Percentiles rank a stretch among this genome's conserved stretches.
These are phyloP conservation scores for Himalopsyche kuldschensis DNA, from an alignment of 2,888 invertebrate genomes.

Conservation along the genomic window DNA sequence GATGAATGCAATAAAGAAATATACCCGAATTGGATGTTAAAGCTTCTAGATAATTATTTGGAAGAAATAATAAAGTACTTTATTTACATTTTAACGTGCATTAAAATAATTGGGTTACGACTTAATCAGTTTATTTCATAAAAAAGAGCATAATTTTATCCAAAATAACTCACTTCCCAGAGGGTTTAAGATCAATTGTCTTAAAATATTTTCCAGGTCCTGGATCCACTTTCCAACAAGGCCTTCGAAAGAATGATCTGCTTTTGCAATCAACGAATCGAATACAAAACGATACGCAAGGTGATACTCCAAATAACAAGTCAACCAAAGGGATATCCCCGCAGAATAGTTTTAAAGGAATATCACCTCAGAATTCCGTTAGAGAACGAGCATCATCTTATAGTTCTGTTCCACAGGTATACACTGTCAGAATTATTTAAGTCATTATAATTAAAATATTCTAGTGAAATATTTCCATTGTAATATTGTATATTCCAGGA, in stretches of 20 bases:
- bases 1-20: no score
- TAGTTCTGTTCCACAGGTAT: slow-evolving; percentile 50
- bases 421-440: background rate
- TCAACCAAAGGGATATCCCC: slow-evolving; percentile 61
- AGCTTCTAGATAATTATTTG: no score
- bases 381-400: slow-evolving; percentile 54
- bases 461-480: background rate
- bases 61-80: no score
- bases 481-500: slow-evolving; percentile 45
- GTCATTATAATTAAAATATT: background rate
- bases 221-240: slow-evolving; percentile 37
- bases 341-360: slow-evolving; percentile 60
- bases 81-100: no score
- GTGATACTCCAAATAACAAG: slow-evolving; percentile 67
- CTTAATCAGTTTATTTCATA: no score
- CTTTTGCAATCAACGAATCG: slow-evolving; percentile 64
- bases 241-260: slow-evolving; percentile 61
- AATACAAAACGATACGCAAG: slow-evolving; percentile 78
- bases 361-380: slow-evolving; percentile 75
- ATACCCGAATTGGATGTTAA: no score
- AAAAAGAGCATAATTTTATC: no score
- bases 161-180: no score
- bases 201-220: slow-evolving; percentile 46
- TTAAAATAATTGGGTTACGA: no score
- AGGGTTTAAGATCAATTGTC: no score